Evolutionary conservation across 1,140 invertebrate genomes (phyloP).

Genomic region (Ptiloglossa arizonensis): DNA sequence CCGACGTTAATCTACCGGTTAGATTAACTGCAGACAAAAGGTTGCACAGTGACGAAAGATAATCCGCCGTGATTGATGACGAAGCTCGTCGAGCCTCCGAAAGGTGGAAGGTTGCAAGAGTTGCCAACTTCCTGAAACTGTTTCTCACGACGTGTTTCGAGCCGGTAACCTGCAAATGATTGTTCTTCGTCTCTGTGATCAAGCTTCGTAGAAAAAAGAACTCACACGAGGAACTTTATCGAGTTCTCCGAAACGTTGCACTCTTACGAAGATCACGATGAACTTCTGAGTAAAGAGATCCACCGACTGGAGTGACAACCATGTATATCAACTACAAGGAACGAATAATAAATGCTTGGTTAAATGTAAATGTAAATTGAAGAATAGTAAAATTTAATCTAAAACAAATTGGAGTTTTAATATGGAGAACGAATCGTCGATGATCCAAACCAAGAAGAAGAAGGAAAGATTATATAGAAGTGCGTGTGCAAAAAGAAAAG

Average conservation of each 20-base stretch:
- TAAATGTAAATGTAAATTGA: too few relatives aligned
- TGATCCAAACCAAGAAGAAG: too few relatives aligned
- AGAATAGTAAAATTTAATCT: too few relatives aligned
- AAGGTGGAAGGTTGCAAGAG: constrained; percentile 31
- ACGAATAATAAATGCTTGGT: too few relatives aligned
- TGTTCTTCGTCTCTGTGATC: not conserved
- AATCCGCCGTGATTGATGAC: constrained; percentile 37
- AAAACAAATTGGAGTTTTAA: too few relatives aligned
- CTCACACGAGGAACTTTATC: not conserved
- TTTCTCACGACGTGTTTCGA: constrained; percentile 24
- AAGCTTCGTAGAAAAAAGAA: not conserved
- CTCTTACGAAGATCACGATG: not conserved
- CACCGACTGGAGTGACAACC: too few relatives aligned
- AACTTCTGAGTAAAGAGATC: too few relatives aligned
- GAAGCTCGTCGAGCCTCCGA: not conserved
- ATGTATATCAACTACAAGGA: too few relatives aligned
- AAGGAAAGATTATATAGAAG: too few relatives aligned
- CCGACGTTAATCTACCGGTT: constrained; percentile 28
- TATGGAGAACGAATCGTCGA: too few relatives aligned
- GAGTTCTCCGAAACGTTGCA: not conserved
- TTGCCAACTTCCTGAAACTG: constrained; percentile 21
- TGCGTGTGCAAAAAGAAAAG: too few relatives aligned
- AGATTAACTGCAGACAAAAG: constrained; percentile 15
- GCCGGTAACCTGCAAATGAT: not conserved
- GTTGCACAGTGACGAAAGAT: constrained; percentile 39